Percentiles rank a stretch among this genome's conserved stretches.
These are phyloP conservation scores for Acleris emargana DNA, from an alignment of 2,888 invertebrate species.

Conservation along the genomic window DNA sequence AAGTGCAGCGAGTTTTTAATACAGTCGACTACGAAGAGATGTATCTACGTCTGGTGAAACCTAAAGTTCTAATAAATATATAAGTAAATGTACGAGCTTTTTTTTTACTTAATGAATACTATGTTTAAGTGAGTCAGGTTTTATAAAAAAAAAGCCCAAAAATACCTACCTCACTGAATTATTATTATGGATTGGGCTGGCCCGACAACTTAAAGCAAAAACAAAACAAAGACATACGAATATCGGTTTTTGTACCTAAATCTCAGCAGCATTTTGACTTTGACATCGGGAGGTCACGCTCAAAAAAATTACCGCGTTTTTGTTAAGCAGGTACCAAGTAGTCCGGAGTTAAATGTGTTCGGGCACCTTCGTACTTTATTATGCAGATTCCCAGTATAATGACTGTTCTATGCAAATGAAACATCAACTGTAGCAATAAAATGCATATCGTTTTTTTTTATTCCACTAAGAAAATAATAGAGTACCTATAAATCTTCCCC, in stretches of 20 bases:
- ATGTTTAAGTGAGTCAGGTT: too few relatives aligned
- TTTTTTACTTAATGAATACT: too few relatives aligned
- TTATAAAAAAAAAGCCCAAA: too few relatives aligned
- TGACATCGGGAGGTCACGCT: slow-evolving; percentile 63
- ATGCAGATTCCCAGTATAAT: slow-evolving; percentile 24
- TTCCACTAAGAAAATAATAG: neutral
- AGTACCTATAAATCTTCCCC: too few relatives aligned
- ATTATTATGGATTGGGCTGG: slow-evolving; percentile 5
- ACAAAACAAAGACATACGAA: slow-evolving; percentile 39
- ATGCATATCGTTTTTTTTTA: slow-evolving; percentile 1
- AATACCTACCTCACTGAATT: neutral
- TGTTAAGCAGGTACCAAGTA: slow-evolving; percentile 44
- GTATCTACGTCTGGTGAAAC: too few relatives aligned
- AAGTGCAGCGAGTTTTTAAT: too few relatives aligned
- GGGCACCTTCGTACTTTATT: slow-evolving; percentile 40
- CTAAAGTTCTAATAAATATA: too few relatives aligned
- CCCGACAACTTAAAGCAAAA: neutral
- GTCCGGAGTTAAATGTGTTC: slow-evolving; percentile 34
- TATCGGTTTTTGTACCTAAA: slow-evolving; percentile 39
- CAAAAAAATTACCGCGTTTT: slow-evolving; percentile 50
- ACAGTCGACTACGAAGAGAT: too few relatives aligned
- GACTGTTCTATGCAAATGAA: slow-evolving; percentile 29
- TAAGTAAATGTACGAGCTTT: too few relatives aligned
- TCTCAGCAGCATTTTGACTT: slow-evolving; percentile 54
- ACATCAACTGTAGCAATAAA: neutral